Percentiles rank a stretch among this genome's conserved stretches.
Evolutionary conservation across 64 coral and sea anemone genomes (phyloP).

Genomic region (Porites australiensis): DNA sequence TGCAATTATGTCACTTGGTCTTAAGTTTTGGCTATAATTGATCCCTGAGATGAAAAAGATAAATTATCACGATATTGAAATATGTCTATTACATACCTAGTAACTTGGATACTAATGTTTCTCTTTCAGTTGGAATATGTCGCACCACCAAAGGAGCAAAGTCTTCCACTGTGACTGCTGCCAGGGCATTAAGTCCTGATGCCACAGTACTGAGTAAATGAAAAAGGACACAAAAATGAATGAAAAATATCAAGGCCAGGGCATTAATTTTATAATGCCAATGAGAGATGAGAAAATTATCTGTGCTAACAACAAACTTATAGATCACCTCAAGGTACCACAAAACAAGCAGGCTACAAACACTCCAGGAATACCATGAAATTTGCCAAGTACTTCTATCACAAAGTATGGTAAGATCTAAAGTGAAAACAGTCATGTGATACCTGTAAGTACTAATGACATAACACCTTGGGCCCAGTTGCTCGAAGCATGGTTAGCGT

Average conservation of each 20-base stretch:
- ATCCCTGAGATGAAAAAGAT: too few species aligned
- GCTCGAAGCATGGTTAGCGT: too few species aligned
- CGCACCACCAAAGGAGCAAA: constrained; percentile 42
- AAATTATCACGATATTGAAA: background rate
- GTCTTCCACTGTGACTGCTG: constrained; percentile 79
- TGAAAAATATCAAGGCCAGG: too few species aligned
- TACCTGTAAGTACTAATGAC: background rate
- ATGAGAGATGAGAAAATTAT: too few species aligned
- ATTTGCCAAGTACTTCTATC: constrained; percentile 71
- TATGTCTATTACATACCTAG: constrained; percentile 14
- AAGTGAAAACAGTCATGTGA: background rate
- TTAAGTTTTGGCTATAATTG: too few species aligned
- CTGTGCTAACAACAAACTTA: too few species aligned
- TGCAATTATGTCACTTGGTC: too few species aligned
- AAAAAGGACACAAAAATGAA: too few species aligned
- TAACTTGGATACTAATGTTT: constrained; percentile 53
- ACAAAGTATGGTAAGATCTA: constrained; percentile 83
- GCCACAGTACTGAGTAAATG: constrained; percentile 58
- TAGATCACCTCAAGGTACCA: constrained; percentile 62
- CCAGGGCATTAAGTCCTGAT: constrained; percentile 70
- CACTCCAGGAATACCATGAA: constrained; percentile 67
- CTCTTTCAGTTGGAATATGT: constrained; percentile 63
- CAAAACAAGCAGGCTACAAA: constrained; percentile 71
- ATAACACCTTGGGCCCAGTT: too few species aligned
- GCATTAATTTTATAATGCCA: too few species aligned